Percentiles rank a stretch among this genome's conserved stretches.
Evolutionary conservation across 1,140 invertebrate species (phyloP).

Genomic region (Hormaphis cornu): DNA sequence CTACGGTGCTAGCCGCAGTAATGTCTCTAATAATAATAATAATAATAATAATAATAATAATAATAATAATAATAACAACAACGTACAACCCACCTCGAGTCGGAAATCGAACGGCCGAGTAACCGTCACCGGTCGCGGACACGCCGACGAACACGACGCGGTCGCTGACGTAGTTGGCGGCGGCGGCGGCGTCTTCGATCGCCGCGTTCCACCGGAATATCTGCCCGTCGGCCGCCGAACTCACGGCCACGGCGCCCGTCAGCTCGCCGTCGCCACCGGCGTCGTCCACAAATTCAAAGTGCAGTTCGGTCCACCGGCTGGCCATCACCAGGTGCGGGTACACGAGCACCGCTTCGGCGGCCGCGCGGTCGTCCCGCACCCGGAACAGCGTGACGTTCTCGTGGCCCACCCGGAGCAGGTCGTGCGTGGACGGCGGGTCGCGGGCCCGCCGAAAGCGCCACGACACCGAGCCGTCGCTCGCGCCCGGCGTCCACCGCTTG

Average conservation of each 20-base stretch:
- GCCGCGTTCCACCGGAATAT: not conserved
- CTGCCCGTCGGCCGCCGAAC: not conserved
- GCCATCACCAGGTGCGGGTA: constrained; percentile 9
- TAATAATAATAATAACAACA: too few relatives aligned
- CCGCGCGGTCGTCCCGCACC: not conserved
- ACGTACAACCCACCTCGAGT: not conserved
- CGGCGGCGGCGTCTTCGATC: too few relatives aligned
- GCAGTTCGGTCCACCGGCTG: not conserved
- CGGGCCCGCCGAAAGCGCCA: not conserved
- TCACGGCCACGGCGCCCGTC: not conserved
- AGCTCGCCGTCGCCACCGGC: not conserved
- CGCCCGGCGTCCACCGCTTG: not conserved
- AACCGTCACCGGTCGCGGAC: not conserved
- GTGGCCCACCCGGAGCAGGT: not conserved
- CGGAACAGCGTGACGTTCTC: not conserved
- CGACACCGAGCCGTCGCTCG: not conserved
- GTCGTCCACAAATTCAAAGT: not conserved
- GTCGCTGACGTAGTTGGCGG: not conserved
- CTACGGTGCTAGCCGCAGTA: too few relatives aligned
- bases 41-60: too few relatives aligned
- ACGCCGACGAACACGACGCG: constrained; percentile 3
- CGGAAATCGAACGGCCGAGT: not conserved
- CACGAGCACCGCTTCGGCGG: not conserved
- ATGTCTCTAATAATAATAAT: too few relatives aligned
- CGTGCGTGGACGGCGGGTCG: not conserved